Conservation (phyloP, 2,797 vertebrate genomes). For the Ispidina lecontei region DNA sequence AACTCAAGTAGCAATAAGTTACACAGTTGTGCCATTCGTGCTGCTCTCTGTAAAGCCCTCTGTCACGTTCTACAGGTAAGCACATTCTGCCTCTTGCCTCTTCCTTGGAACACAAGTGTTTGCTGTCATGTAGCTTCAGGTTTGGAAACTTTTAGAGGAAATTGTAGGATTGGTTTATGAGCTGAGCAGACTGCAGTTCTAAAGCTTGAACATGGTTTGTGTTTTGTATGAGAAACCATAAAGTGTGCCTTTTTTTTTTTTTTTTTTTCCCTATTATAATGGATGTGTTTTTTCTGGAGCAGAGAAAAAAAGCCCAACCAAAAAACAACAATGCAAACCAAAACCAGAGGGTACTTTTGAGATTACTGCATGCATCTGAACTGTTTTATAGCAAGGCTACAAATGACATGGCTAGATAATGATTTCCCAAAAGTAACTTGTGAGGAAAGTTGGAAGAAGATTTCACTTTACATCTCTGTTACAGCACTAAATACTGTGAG, state of each 20-base stretch:
- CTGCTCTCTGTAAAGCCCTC: slow-evolving; percentile 91
- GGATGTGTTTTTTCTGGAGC: neutral
- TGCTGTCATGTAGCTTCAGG: neutral
- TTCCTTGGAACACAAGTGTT: neutral
- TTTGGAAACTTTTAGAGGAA: neutral
- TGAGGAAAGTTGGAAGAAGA: neutral
- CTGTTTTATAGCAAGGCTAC: neutral
- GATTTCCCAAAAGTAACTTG: neutral
- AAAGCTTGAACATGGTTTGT: neutral
- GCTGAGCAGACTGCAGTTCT: neutral
- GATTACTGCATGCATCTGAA: neutral
- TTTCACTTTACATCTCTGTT: neutral
- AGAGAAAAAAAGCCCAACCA: neutral
- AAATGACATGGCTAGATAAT: neutral
- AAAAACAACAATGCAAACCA: neutral
- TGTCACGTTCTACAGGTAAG: slow-evolving; percentile 93
- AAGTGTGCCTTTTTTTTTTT: neutral
- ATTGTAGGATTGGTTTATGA: neutral
- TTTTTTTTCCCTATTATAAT: neutral
- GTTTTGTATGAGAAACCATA: neutral
- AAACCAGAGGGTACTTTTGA: neutral
- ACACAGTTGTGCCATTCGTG: slow-evolving; percentile 97
- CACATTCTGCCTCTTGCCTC: neutral
- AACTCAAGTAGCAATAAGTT: slow-evolving; percentile 94
- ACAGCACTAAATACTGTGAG: neutral